These are phyloP conservation scores for Siphamia tubifer DNA, from an alignment of 2,113 vertebrate genomes.

Conservation along the genomic window DNA sequence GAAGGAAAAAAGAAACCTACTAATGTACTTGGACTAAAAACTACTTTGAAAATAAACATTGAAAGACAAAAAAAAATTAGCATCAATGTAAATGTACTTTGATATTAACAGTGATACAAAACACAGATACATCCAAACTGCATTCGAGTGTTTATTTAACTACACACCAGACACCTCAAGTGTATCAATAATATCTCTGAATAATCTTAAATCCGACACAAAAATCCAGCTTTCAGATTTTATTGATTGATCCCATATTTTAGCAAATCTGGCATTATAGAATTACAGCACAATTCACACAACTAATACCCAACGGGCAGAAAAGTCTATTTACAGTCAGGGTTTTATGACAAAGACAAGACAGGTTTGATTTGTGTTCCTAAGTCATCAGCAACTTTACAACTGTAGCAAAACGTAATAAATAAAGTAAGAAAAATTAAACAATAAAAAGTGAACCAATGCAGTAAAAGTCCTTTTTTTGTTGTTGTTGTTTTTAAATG, in stretches of 20 bases:
- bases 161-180: too few species aligned
- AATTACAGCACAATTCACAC: slow-evolving; percentile 76
- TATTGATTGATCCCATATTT: slow-evolving; percentile 67
- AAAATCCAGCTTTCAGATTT: slow-evolving; percentile 25
- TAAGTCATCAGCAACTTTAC: slow-evolving; percentile 37
- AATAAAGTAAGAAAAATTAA: slow-evolving; percentile 24
- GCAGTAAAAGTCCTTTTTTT: slow-evolving; percentile 15
- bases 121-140: too few species aligned
- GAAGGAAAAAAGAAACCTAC: too few species aligned
- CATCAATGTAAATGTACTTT: too few species aligned
- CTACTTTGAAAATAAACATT: too few species aligned
- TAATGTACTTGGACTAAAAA: too few species aligned
- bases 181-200: neutral
- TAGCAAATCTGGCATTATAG: slow-evolving; percentile 70
- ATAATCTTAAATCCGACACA: neutral
- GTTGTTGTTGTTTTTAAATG: too few species aligned
- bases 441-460: slow-evolving; percentile 20
- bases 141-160: too few species aligned
- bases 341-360: slow-evolving; percentile 18
- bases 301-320: slow-evolving; percentile 59
- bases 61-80: too few species aligned
- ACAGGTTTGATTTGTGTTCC: slow-evolving; percentile 4
- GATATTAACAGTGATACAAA: too few species aligned
- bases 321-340: slow-evolving; percentile 69
- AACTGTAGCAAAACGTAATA: slow-evolving; percentile 57